Evolutionary conservation across 2,888 invertebrate genomes (phyloP), one percentile per base, ranked within the genome.

Genomic region (Nesidiocoris tenuis): DNA sequence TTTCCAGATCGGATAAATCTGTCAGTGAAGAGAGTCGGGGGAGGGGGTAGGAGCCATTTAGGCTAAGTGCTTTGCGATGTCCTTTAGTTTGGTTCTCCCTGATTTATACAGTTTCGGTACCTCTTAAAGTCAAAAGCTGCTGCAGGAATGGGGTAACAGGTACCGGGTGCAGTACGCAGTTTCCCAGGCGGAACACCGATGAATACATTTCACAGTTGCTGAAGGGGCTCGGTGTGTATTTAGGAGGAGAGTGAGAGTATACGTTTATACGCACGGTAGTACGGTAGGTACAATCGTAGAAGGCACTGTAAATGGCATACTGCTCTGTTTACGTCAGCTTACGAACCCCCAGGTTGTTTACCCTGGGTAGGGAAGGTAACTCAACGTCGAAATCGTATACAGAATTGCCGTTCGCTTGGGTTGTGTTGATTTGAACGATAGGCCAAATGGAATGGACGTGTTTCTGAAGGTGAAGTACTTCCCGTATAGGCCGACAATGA

Each of bases 61-160:
- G 9, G 59, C 70, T 24, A 70, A 70, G 70, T 70, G 70, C 59
- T 70, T 70, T 59, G 61, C 61, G 57, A 70, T 70, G 70, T 70
- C 70, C 59, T 57, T 7, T 5, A 55, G 55, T 22, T 70, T 67
- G 21, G 67, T 54, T 19, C 55, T 19, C 7, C 54, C 22, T 67
- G 21, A 55, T 67, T 67, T 56, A 67, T 67, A 19, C 59, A 59
- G 59, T n/a, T 59, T 39, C 12, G 39, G 39, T 39, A 39, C 39
- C 39, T 39, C 12, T 39, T 39, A 3, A 39, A 39, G 39, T 39
- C 39, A 39, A 39, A 39, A 39, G 39, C 5, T 39, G 39, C 39
- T 39, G 39, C 12, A 39, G 39, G 12, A 12, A 39, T 7, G 39
- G 39, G 39, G 39, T 39, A 39, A 12, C 39, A 39, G 39, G n/a